Evolutionary conservation across 2,113 vertebrate genomes (phyloP), one percentile per base, ranked within the genome.

Genomic region (Chionomys nivalis): DNA sequence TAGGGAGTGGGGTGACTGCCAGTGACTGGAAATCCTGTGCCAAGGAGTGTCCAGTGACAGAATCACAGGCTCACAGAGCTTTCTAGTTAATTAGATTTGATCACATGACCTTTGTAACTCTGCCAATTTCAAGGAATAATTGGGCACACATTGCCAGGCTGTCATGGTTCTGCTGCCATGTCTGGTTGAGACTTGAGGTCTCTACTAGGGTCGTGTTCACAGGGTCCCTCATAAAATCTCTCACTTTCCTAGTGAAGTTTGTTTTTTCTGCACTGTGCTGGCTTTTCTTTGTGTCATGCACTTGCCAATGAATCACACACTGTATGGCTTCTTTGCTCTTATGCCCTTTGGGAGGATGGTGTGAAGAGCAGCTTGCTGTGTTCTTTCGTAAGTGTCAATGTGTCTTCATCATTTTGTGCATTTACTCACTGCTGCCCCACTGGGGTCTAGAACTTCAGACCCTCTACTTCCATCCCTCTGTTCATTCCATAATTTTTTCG

Each of bases 71-170:
- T 87, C 49, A 0, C 3, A n/a, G 82, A 90, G 68, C 31, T 87
- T 91, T 97, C 87, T 92, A 8, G 76, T 91, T 97, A 94, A 95
- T 97, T 95, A 90, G 76, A 94, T 88, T 96, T 90, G 65, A n/a
- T 95, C 90, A 86, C 36, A 26, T 89, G 94, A 90, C 61, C 55
- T 95, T 90, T 94, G 23, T 90, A 73, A 70, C 66, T 94, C 77
- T 81, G 90, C 79, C 94, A 95, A 39, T 89, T 95, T 90, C 90
- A 90, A 94, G 76, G 88, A 95, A 91, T 87, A 89, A 88, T 96
- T 94, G 87, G 61, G 68, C 47, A 70, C 16, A 7, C 33, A 55
- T 5, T 85, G 33, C 24, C 8, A 86, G 79, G 44, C 52, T 90
- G 66, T 61, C 81, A 42, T 36, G 49, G 39, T 90, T 91, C 81